Conservation (phyloP, 2,888 invertebrate species). For the Argyresthia albistria region DNA sequence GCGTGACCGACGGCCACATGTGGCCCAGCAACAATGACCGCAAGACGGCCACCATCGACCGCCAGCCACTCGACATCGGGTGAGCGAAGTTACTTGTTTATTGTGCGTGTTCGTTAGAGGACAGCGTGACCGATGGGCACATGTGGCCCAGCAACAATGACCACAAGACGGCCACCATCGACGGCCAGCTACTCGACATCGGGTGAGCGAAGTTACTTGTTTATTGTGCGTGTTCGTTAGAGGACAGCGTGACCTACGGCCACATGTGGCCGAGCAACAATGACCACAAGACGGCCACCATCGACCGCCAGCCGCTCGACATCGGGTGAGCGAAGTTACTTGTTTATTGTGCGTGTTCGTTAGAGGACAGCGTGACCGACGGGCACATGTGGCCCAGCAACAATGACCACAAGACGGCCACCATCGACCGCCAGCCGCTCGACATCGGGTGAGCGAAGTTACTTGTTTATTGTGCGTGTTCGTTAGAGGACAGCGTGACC, state of each 20-base stretch:
- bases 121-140: slow-evolving; percentile 63
- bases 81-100: slow-evolving; percentile 16
- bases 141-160: slow-evolving; percentile 67
- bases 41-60: slow-evolving; percentile 59
- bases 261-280: slow-evolving; percentile 67
- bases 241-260: slow-evolving; percentile 63
- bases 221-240: slow-evolving; percentile 17
- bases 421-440: slow-evolving; percentile 61
- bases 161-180: slow-evolving; percentile 59
- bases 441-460: slow-evolving; percentile 48
- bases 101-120: slow-evolving; percentile 27
- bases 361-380: slow-evolving; percentile 64
- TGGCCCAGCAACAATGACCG: slow-evolving; percentile 68
- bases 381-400: slow-evolving; percentile 66
- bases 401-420: slow-evolving; percentile 61
- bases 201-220: slow-evolving; percentile 30
- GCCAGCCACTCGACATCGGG: slow-evolving; percentile 66
- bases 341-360: too few relatives aligned
- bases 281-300: slow-evolving; percentile 59
- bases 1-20: slow-evolving; percentile 60
- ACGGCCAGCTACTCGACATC: slow-evolving; percentile 62
- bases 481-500: slow-evolving; percentile 64
- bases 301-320: slow-evolving; percentile 62
- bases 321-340: slow-evolving; percentile 40
- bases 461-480: too few relatives aligned